Percentiles rank a stretch among this genome's conserved stretches.
Conservation (phyloP, 2,113 vertebrate genomes). For the Hippocampus abdominalis region DNA sequence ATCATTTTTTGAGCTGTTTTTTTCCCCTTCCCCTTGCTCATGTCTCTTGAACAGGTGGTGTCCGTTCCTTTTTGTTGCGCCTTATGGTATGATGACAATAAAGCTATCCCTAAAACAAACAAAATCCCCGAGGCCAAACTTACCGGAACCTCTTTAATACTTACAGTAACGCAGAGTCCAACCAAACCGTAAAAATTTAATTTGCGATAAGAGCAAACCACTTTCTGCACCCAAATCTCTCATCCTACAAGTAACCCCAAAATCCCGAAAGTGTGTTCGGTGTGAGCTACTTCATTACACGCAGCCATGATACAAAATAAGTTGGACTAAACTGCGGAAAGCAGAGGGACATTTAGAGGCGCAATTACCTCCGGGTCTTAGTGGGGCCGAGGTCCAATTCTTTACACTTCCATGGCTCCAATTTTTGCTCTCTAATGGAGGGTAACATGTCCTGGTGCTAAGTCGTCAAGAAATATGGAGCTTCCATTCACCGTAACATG, state of each 20-base stretch:
- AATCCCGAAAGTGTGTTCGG: neutral
- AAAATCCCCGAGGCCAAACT: too few species aligned
- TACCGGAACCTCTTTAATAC: too few species aligned
- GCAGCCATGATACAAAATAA: neutral
- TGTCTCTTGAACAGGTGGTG: too few species aligned
- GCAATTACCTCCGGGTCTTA: slow-evolving; percentile 51
- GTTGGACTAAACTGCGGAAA: neutral
- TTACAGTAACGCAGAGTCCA: too few species aligned
- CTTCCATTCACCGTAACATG: slow-evolving; percentile 19
- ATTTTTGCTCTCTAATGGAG: slow-evolving; percentile 65
- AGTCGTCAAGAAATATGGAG: slow-evolving; percentile 16
- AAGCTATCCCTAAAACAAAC: neutral
- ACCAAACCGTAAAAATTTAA: too few species aligned
- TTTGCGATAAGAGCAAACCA: neutral
- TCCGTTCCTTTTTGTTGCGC: too few species aligned
- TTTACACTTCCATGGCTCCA: slow-evolving; percentile 60
- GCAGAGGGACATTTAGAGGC: slow-evolving; percentile 30
- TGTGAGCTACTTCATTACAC: neutral
- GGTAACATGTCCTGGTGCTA: slow-evolving; percentile 51
- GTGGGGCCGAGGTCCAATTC: slow-evolving; percentile 56
- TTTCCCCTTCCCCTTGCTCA: too few species aligned
- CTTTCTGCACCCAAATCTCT: neutral
- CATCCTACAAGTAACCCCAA: neutral
- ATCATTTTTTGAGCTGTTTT: too few species aligned
- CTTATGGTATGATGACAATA: neutral